phyloP scores from a whole-genome alignment of 2,888 invertebrate species.

The Drosophila pseudotakahashii region DNA sequence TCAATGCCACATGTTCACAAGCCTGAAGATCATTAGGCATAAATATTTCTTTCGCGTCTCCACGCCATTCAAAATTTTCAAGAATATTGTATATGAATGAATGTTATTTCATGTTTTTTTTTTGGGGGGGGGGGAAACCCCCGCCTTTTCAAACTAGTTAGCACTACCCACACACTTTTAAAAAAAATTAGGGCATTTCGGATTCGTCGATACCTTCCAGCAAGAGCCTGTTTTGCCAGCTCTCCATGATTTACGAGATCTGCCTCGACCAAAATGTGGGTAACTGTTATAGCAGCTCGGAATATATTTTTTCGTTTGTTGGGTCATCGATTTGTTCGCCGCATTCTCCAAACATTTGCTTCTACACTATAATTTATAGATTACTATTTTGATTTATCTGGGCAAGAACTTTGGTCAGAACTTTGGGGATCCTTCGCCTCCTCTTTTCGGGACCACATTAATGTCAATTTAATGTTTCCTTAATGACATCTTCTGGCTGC shows the following conservation, averaged over 20 bases:
- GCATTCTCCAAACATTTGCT: conserved; percentile 21
- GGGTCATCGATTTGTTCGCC: conserved; percentile 61
- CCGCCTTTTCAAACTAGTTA: conserved; percentile 4
- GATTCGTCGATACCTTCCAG: conserved; percentile 7
- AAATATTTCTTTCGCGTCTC: conserved; percentile 5
- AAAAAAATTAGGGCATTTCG: conserved; percentile 16
- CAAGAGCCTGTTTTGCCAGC: conserved; percentile 26
- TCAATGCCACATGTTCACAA: conserved; percentile 1
- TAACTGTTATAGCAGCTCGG: conserved; percentile 67
- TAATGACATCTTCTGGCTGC: conserved; percentile 79
- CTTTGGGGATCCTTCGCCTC: not conserved
- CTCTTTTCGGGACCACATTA: conserved; percentile 58
- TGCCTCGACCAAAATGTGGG: conserved; percentile 61
- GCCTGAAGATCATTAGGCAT: conserved; percentile 23
- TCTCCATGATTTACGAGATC: conserved; percentile 65
- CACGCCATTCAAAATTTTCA: conserved; percentile 7
- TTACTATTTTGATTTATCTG: conserved; percentile 66
- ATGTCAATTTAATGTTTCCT: conserved; percentile 83
- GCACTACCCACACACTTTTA: conserved; percentile 10
- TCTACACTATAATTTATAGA: conserved; percentile 57
- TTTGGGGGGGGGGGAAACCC: not conserved
- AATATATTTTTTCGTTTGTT: conserved; percentile 60
- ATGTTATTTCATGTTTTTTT: conserved; percentile 3
- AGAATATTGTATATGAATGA: conserved; percentile 16
- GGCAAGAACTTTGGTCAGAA: conserved; percentile 51